A percentile compares a stretch with the other conserved stretches of the same genome.
These are phyloP conservation scores for Sabellastarte sp. DNA, from an alignment of 2,888 invertebrate genomes.

Conservation along the genomic window DNA sequence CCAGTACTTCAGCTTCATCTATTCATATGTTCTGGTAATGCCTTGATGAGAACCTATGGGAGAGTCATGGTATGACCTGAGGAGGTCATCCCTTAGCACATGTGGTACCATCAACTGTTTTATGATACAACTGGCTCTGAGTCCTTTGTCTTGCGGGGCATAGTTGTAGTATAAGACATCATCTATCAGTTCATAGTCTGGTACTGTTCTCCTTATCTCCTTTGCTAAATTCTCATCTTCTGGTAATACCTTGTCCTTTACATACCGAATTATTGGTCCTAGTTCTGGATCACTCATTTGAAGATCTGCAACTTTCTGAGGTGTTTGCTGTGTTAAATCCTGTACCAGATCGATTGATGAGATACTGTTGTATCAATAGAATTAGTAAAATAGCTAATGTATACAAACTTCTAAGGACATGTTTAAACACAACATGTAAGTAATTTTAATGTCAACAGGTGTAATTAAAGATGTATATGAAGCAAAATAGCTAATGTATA, in stretches of 20 bases:
- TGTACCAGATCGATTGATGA: not conserved
- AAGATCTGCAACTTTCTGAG: not conserved
- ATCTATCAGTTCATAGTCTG: too few species aligned
- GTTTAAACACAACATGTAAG: too few species aligned
- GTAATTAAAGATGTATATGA: too few species aligned
- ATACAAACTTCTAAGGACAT: too few species aligned
- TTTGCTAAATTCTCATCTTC: too few species aligned
- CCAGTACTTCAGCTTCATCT: not conserved
- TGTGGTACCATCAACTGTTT: not conserved
- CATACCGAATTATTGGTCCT: not conserved
- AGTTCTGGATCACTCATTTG: not conserved
- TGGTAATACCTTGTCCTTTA: too few species aligned
- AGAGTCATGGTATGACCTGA: not conserved
- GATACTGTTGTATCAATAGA: not conserved
- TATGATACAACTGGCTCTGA: not conserved
- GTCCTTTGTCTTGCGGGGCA: not conserved
- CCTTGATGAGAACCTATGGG: not conserved
- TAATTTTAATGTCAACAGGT: too few species aligned
- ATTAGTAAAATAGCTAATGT: too few species aligned
- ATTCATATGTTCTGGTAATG: not conserved
- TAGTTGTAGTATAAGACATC: not conserved
- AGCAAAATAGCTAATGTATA: too few species aligned
- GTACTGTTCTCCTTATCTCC: too few species aligned
- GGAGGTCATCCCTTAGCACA: not conserved
- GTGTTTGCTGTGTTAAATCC: not conserved